These are phyloP conservation scores for Cephus spinipes DNA, from an alignment of 2,888 invertebrate genomes.

Conservation along the genomic window DNA sequence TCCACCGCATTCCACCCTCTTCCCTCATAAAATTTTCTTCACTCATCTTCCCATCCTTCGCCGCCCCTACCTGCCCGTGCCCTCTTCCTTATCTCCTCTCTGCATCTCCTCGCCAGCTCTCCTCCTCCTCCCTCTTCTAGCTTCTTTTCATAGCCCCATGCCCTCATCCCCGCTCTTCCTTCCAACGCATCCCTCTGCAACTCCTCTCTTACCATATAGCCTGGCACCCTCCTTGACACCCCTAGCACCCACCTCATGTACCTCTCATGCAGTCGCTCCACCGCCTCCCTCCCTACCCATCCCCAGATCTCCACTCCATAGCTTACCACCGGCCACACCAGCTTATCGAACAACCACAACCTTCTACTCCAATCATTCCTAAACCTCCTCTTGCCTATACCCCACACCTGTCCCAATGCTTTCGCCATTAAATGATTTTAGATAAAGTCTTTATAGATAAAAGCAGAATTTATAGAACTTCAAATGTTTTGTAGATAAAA, in stretches of 20 bases:
- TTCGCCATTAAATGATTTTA: too few species aligned
- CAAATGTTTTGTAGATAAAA: too few species aligned
- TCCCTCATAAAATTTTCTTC: neutral
- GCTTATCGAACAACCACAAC: neutral
- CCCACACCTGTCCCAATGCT: too few species aligned
- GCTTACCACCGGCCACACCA: neutral
- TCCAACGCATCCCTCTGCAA: neutral
- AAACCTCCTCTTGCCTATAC: too few species aligned
- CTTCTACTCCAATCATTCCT: neutral
- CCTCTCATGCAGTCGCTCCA: neutral
- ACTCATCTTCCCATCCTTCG: neutral
- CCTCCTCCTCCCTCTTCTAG: too few species aligned
- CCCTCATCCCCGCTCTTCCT: neutral
- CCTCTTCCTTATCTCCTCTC: neutral
- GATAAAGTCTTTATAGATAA: too few species aligned
- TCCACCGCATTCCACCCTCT: neutral
- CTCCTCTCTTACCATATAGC: neutral
- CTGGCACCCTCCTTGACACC: neutral
- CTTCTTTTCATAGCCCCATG: neutral
- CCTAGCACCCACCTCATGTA: neutral
- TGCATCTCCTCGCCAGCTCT: neutral
- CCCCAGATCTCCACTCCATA: neutral
- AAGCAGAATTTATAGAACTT: too few species aligned
- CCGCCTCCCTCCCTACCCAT: neutral
- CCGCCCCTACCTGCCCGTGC: neutral